These are phyloP conservation scores for Heliconius charithonia DNA, from an alignment of 2,888 invertebrate genomes.

Conservation along the genomic window DNA sequence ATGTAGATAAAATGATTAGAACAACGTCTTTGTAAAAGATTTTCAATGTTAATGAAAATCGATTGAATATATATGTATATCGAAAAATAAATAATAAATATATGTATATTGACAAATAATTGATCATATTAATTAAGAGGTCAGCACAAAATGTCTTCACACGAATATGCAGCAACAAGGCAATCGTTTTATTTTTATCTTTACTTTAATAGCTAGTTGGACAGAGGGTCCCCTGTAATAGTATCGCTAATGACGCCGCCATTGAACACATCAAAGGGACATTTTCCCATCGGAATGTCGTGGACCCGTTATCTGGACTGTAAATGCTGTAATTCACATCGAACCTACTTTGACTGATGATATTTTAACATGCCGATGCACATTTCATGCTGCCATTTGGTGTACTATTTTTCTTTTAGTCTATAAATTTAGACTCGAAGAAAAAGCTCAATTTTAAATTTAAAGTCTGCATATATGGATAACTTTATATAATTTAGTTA, in stretches of 20 bases:
- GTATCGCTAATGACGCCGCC: conserved; percentile 37
- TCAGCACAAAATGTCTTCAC: not conserved
- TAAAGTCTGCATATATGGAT: not conserved
- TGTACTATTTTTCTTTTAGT: too few relatives aligned
- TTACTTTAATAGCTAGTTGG: conserved; percentile 33
- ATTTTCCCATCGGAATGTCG: conserved; percentile 44
- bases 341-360: conserved; percentile 36
- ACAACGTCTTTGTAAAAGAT: too few relatives aligned
- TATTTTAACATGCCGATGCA: conserved; percentile 19
- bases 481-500: not conserved
- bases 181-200: conserved; percentile 31
- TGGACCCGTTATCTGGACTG: conserved; percentile 39
- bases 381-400: not conserved
- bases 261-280: conserved; percentile 44
- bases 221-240: conserved; percentile 34
- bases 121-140: not conserved
- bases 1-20: too few relatives aligned
- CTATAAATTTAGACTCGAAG: not conserved
- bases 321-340: conserved; percentile 35
- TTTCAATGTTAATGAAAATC: too few relatives aligned
- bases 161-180: conserved; percentile 2
- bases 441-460: too few relatives aligned
- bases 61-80: too few relatives aligned
- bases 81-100: not conserved
- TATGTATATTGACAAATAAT: not conserved